phyloP scores from a whole-genome alignment of 2,113 vertebrate genomes.

The Ranitomeya variabilis region DNA sequence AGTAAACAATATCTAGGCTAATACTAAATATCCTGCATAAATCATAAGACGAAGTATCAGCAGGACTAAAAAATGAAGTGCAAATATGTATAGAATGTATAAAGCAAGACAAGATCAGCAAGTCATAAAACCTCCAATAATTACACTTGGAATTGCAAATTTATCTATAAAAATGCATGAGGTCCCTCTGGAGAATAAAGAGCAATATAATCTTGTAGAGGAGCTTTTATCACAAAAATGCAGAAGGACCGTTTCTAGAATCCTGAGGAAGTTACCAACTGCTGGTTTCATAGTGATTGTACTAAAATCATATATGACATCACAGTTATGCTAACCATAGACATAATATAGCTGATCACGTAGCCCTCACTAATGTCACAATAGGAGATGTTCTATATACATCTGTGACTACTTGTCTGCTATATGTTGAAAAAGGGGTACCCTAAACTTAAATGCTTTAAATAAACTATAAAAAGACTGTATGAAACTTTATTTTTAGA shows the following conservation, averaged over 20 bases:
- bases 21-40: neutral
- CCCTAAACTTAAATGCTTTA: too few relatives aligned
- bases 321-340: neutral
- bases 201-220: neutral
- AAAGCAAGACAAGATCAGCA: neutral
- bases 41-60: neutral
- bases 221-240: constrained; percentile 16
- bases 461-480: too few relatives aligned
- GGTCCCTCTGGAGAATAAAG: constrained; percentile 47
- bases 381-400: neutral
- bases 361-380: neutral
- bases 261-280: neutral
- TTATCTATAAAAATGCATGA: constrained; percentile 55
- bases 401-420: neutral
- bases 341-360: neutral
- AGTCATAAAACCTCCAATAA: neutral
- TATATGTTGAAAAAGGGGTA: too few relatives aligned
- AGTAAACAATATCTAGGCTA: constrained; percentile 18
- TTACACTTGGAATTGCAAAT: constrained; percentile 56
- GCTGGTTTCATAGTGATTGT: neutral
- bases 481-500: too few relatives aligned
- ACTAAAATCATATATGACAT: too few relatives aligned
- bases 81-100: constrained; percentile 22
- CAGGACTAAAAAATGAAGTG: constrained; percentile 12
- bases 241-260: neutral